These are phyloP conservation scores for Callionymus lyra DNA, from an alignment of 2,113 vertebrate genomes.

Conservation along the genomic window DNA sequence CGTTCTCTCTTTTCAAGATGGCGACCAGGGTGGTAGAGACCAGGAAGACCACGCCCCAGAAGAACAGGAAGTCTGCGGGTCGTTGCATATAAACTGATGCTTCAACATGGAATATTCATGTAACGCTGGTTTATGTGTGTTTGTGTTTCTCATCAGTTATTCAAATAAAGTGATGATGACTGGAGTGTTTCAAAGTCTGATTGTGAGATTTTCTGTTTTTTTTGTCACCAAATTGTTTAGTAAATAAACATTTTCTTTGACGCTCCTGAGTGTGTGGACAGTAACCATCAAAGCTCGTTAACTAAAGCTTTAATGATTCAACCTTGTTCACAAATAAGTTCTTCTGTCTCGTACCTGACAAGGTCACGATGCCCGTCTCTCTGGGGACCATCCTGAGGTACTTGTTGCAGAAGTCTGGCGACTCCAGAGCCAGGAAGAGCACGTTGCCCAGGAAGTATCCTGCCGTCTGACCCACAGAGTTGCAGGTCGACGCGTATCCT, in stretches of 20 bases:
- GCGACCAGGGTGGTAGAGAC: conserved; percentile 90
- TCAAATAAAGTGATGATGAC: no score
- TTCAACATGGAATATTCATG: not conserved
- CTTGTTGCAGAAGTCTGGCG: conserved; percentile 92
- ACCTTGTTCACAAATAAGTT: no score
- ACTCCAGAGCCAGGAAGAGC: conserved; percentile 92
- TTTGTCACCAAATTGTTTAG: no score
- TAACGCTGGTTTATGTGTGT: no score
- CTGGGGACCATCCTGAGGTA: conserved; percentile 83
- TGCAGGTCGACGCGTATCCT: conserved; percentile 95
- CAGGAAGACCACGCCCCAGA: conserved; percentile 90
- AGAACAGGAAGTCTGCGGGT: conserved; percentile 90
- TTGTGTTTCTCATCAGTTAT: no score
- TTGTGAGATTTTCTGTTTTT: no score
- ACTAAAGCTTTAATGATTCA: no score
- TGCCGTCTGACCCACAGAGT: conserved; percentile 94
- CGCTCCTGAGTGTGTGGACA: no score
- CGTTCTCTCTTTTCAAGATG: conserved; percentile 83
- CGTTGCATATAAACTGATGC: conserved; percentile 13
- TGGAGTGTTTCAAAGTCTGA: no score
- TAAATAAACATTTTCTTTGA: no score
- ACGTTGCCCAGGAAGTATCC: conserved; percentile 97
- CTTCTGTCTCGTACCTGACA: conserved; percentile 73
- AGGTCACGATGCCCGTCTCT: conserved; percentile 82
- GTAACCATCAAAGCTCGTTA: no score